phyloP scores from a whole-genome alignment of 1,140 invertebrate species.

The Neotoxoptera formosana region DNA sequence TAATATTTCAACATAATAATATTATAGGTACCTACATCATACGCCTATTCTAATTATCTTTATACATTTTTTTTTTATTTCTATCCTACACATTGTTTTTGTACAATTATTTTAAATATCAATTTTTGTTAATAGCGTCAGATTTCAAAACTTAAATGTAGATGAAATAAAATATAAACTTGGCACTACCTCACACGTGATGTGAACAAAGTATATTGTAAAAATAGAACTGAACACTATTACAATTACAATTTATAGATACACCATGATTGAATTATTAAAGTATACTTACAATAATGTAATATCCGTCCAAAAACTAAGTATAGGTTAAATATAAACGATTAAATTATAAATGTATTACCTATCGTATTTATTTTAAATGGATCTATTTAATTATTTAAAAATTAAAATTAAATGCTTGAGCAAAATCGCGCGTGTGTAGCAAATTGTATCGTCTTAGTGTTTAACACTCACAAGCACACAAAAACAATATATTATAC shows the following conservation, averaged over 20 bases:
- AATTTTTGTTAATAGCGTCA: constrained; percentile 27
- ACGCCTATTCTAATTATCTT: not conserved
- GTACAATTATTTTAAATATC: not conserved
- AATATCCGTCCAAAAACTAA: not conserved
- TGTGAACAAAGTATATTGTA: constrained; percentile 28
- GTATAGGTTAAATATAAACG: not conserved
- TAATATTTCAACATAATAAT: not conserved
- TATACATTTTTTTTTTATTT: not conserved
- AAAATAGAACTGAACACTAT: constrained; percentile 50
- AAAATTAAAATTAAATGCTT: not conserved
- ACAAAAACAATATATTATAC: not conserved
- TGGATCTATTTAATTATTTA: not conserved
- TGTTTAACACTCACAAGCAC: not conserved
- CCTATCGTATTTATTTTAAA: not conserved
- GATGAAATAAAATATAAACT: constrained; percentile 44
- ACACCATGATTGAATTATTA: not conserved
- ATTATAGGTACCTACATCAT: not conserved
- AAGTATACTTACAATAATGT: not conserved
- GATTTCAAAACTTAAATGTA: constrained; percentile 31
- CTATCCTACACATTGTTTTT: not conserved
- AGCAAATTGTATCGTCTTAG: not conserved
- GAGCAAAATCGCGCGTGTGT: not conserved
- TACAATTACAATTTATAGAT: constrained; percentile 35
- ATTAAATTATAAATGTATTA: not conserved
- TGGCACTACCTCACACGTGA: constrained; percentile 24